Evolutionary conservation across 2,888 invertebrate genomes (phyloP).

Genomic region (Phyllotreta striolata): DNA sequence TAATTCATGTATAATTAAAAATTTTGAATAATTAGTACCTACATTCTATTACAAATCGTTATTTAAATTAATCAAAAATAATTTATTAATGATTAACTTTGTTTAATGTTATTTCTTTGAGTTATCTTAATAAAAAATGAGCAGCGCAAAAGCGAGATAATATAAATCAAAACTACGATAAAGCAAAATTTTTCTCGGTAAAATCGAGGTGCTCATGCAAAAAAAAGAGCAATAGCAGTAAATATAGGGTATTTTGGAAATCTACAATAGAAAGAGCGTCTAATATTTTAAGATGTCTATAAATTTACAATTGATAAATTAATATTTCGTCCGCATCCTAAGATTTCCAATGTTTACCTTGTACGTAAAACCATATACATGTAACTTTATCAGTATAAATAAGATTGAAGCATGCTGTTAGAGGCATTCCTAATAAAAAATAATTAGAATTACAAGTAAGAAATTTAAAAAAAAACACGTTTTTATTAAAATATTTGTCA

Average conservation of each 20-base stretch:
- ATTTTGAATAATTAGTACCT: too few species aligned
- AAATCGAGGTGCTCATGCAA: constrained; percentile 11
- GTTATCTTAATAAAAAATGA: too few species aligned
- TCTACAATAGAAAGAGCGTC: constrained; percentile 10
- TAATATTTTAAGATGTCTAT: background rate
- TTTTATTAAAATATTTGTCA: constrained; percentile 33
- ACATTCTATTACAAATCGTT: too few species aligned
- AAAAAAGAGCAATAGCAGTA: constrained; percentile 41
- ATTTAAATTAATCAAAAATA: too few species aligned
- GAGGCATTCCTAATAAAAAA: constrained; percentile 38
- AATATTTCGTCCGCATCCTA: background rate
- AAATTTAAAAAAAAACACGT: constrained; percentile 31
- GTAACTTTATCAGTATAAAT: constrained; percentile 41
- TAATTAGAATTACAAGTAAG: constrained; percentile 30
- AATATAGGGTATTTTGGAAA: constrained; percentile 29
- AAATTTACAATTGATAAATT: constrained; percentile 1
- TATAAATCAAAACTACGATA: background rate
- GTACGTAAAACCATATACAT: constrained; percentile 43
- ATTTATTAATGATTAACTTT: too few species aligned
- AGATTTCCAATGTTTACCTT: constrained; percentile 43
- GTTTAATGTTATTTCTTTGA: too few species aligned
- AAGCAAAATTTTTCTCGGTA: background rate
- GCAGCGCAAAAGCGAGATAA: too few species aligned
- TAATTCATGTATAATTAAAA: too few species aligned
- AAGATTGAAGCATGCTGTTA: constrained; percentile 45